Evolutionary conservation across 2,797 vertebrate genomes (phyloP).

Genomic region (Chaunax sp.): DNA sequence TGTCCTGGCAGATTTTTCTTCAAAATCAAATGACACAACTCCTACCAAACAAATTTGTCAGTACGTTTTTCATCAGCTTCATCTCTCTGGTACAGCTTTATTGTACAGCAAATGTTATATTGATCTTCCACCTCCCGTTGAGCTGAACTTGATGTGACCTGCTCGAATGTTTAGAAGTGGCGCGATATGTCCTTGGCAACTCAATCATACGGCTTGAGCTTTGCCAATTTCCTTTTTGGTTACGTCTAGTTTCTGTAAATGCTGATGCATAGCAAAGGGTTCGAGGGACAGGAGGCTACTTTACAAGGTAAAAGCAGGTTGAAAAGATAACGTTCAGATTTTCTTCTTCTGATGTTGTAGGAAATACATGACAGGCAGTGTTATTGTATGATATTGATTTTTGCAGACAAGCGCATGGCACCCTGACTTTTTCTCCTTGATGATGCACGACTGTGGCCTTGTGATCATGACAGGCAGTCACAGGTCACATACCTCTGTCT

Average conservation of each 20-base stretch:
- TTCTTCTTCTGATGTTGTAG: conserved; percentile 54
- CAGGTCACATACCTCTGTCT: conserved; percentile 83
- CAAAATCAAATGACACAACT: conserved; percentile 93
- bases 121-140: conserved; percentile 87
- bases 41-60: conserved; percentile 90
- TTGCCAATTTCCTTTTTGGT: conserved; percentile 56
- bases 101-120: conserved; percentile 93
- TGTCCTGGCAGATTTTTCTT: conserved; percentile 88
- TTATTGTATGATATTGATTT: conserved; percentile 85
- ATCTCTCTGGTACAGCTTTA: conserved; percentile 90
- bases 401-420: conserved; percentile 68
- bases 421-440: conserved; percentile 83
- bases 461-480: conserved; percentile 83
- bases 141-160: conserved; percentile 96
- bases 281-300: not conserved
- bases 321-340: conserved; percentile 27
- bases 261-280: not conserved
- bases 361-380: conserved; percentile 40
- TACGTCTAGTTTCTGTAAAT: conserved; percentile 9
- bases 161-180: conserved; percentile 83
- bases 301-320: not conserved
- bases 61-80: conserved; percentile 90
- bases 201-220: conserved; percentile 82
- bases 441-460: conserved; percentile 83
- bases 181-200: conserved; percentile 82